Base-by-base conservation (phyloP, 1,140 invertebrate species). In the Anthonomus grandis region DNA sequence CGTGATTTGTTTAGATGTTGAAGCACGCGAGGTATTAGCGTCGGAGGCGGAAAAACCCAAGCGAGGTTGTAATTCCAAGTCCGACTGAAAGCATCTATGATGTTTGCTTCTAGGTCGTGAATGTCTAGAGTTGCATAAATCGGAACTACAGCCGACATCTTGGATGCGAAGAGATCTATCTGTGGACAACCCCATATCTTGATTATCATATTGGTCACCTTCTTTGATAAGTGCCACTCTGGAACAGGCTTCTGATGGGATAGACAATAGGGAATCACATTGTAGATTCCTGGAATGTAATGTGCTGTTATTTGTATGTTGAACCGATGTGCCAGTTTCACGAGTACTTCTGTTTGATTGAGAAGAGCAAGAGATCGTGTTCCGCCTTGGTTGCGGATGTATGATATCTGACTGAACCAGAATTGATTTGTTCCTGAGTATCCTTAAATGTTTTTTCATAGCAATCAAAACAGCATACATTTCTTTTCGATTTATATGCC, bases 21-120 rank as follows among this genome's bases (percentile, higher is more conserved):
- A 13, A 70, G 51, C 1, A 70, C 62, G 24, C 49, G 53, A 0
- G 66, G 66, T 9, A 69, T 67, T 25, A 68, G 36, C 13, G 59
- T 4, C 3, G 64, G 67, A 27, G 63, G 60, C 18, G 63, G 57
- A 25, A 64, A 64, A 4, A 60, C 13, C 63, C 63, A 65, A 12
- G 21, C 41, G 4, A 53, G 50, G 8, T n/a, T 17, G 37, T 12
- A 42, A 5, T 52, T 39, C 62, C 64, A 65, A 0, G 24, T 8
- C 17, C 44, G 36, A 50, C 56, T 64, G 64, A 66, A 66, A 5
- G 63, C 63, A 51, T 66, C 49, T 15, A 37, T 36, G 31, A 60
- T 64, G 8, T n/a, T 0, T 9, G 60, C 60, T 55, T 38, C 12
- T 1, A 4, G 8, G 36, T 64, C 63, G 13, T 13, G 45, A 8